phyloP scores from a whole-genome alignment of 2,797 vertebrate genomes.

The Manis pentadactyla region DNA sequence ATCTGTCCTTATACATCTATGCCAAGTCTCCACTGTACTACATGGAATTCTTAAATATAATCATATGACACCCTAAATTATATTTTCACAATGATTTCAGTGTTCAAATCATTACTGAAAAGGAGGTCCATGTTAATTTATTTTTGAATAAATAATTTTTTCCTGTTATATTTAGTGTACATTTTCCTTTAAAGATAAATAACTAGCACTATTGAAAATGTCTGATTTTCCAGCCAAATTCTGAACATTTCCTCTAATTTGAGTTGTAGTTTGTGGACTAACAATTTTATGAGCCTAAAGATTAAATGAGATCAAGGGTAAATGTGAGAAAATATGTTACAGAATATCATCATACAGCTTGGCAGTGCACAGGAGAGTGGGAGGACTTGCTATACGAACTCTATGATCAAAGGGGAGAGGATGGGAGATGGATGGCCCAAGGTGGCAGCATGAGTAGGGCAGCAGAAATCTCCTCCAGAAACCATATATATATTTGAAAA shows the following conservation, averaged over 20 bases:
- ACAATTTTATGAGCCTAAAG: neutral
- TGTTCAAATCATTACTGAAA: neutral
- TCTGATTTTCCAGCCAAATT: neutral
- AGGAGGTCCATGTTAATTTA: neutral
- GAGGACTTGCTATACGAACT: neutral
- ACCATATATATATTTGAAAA: no score
- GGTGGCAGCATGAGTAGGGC: no score
- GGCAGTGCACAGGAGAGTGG: neutral
- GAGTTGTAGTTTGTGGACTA: neutral
- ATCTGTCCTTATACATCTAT: neutral
- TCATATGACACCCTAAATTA: neutral
- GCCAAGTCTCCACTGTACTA: neutral
- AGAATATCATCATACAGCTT: neutral
- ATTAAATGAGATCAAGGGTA: neutral
- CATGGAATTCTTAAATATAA: neutral
- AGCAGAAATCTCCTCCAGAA: no score
- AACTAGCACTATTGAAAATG: neutral
- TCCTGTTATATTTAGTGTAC: neutral
- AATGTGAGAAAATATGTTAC: neutral
- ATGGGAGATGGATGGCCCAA: no score
- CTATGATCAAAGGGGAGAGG: neutral
- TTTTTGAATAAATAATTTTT: neutral
- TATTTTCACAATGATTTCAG: neutral
- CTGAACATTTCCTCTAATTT: neutral
- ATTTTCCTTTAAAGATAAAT: neutral